phyloP scores from a whole-genome alignment of 2,797 vertebrate genomes.

The Chromobotia macracanthus region DNA sequence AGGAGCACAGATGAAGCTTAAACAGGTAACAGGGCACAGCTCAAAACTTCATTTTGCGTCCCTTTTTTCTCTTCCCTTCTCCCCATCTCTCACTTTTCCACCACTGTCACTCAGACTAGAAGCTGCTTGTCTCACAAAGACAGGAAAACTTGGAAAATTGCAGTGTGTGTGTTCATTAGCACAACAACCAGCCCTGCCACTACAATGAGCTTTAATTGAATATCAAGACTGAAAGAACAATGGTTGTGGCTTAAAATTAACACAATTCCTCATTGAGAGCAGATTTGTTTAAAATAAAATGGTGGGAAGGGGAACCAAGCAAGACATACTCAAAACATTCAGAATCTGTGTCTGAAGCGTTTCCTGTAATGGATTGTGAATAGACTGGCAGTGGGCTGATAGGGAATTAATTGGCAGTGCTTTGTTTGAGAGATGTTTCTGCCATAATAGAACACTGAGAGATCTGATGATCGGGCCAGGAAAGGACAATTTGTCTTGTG shows the following conservation, averaged over 20 bases:
- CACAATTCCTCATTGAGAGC: conserved; percentile 56
- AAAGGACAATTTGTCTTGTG: conserved; percentile 45
- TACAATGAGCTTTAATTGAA: conserved; percentile 61
- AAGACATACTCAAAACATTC: conserved; percentile 56
- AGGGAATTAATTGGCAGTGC: conserved; percentile 59
- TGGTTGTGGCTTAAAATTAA: conserved; percentile 55
- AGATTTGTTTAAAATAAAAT: conserved; percentile 65
- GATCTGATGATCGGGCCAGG: conserved; percentile 58
- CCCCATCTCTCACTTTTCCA: conserved; percentile 44
- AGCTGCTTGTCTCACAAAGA: conserved; percentile 35
- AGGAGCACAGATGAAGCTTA: conserved; percentile 40
- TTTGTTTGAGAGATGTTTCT: conserved; percentile 59
- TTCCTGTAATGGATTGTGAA: conserved; percentile 59
- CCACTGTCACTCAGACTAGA: conserved; percentile 46
- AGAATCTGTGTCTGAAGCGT: conserved; percentile 53
- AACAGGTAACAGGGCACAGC: conserved; percentile 38
- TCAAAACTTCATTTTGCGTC: conserved; percentile 24
- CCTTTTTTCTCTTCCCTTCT: conserved; percentile 10
- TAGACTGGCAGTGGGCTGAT: conserved; percentile 57
- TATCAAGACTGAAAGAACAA: conserved; percentile 58
- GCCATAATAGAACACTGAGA: conserved; percentile 59
- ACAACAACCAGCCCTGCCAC: conserved; percentile 50
- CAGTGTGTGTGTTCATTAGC: conserved; percentile 44
- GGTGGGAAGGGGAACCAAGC: conserved; percentile 56
- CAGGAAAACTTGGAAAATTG: conserved; percentile 52